Base-by-base conservation (phyloP, 2,113 vertebrate species). In the Clarias batrachus region DNA sequence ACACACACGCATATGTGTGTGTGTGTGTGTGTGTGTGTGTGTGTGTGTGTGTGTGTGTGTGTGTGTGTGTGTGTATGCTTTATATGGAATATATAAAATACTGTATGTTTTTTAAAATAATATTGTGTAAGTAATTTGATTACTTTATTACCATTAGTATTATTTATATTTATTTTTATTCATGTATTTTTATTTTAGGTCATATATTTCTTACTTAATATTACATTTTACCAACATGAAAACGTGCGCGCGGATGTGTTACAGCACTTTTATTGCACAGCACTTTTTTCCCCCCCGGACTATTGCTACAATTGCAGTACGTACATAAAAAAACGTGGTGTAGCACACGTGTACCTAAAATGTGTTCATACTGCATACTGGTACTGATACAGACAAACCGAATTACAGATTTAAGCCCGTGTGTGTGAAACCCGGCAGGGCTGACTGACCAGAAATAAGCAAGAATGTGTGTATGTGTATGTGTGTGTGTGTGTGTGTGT, bases 401-500 rank as follows among this genome's bases (percentile, higher is more conserved):
- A n/a, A 52, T 37, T 21, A 21, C 66, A 33, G 37, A 2, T 76
- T 76, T 14, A 25, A 11, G 41, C n/a, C 56, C 56, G 56, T 21
- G 27, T 21, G 27, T 80, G 76, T 23, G 21, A 12, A 12, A 11
- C 9, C 60, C n/a, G 7, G 27, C 27, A 11, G 12, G 56, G 27
- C 17, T 60, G 77, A 60, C 16, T 78, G 52, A 57, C 76, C 52
- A n/a, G 76, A 78, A 78, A 79, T 77, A 17, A 16, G 48, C 12
- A 2, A 77, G 27, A 56, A n/a, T 1, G 11, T 9, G 14, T 7
- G 68, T 19, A 30, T 17, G 12, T 33, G 66, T 17, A 27, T 70
- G 66, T 14, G 30, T 71, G 71, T 52, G 71, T 74, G 71, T 37
- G 71, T 77, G 48, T 54, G 73, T 76, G 48, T 54, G 73, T 41